Percentiles rank a stretch among this genome's conserved stretches.
These are phyloP conservation scores for Hypomecis atomaria DNA, from an alignment of 2,888 invertebrate species.

Conservation along the genomic window DNA sequence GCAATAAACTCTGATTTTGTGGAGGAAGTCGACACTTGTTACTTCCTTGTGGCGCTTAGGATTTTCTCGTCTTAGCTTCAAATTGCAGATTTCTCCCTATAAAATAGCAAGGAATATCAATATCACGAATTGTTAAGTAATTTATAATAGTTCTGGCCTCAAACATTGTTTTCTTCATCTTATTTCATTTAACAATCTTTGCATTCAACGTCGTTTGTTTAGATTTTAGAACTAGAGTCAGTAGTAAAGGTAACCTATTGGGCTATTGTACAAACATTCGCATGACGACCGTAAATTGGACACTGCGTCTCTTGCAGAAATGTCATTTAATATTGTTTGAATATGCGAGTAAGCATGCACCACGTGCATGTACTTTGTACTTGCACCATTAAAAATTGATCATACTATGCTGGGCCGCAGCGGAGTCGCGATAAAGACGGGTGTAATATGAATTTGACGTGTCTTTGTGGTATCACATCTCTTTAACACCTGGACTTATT, in stretches of 20 bases:
- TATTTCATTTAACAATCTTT: too few species aligned
- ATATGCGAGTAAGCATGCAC: constrained; percentile 17
- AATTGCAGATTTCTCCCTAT: not conserved
- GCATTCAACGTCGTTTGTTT: not conserved
- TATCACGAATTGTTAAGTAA: too few species aligned
- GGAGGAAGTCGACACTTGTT: constrained; percentile 26
- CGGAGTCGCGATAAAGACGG: too few species aligned
- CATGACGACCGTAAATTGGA: constrained; percentile 18
- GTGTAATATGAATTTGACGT: too few species aligned
- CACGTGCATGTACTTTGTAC: constrained; percentile 4
- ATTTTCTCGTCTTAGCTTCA: not conserved
- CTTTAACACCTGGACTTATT: too few species aligned
- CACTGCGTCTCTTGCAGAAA: constrained; percentile 14
- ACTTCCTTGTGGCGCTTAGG: constrained; percentile 14
- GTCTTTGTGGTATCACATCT: too few species aligned
- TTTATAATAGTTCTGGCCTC: too few species aligned
- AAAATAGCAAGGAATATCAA: too few species aligned
- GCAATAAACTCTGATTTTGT: constrained; percentile 26
- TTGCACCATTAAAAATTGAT: not conserved
- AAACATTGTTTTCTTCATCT: too few species aligned
- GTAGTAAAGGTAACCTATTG: constrained; percentile 1
- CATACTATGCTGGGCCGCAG: too few species aligned
- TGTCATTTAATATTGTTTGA: constrained; percentile 17
- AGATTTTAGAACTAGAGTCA: not conserved
- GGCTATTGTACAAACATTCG: constrained; percentile 11